These are phyloP conservation scores for Ormyrus rosae DNA, from an alignment of 2,888 invertebrate species.

Conservation along the genomic window DNA sequence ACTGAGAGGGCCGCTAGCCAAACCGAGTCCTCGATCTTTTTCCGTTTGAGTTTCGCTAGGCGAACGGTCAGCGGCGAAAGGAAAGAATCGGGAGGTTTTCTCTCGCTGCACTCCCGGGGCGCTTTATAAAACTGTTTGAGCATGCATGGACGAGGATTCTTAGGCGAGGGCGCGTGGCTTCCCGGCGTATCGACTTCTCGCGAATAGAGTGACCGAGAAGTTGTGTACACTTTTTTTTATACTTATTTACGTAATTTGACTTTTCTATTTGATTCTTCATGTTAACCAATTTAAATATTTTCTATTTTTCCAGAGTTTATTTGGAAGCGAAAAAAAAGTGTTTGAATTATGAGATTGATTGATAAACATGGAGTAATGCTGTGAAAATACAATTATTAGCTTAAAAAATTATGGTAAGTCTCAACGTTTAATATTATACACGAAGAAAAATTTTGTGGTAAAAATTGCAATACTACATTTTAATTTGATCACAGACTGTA, in stretches of 20 bases:
- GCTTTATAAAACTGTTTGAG: slow-evolving; percentile 43
- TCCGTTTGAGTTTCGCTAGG: slow-evolving; percentile 15
- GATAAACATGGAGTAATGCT: too few species aligned
- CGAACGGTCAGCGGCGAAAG: slow-evolving; percentile 20
- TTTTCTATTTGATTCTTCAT: neutral
- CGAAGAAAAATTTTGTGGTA: too few species aligned
- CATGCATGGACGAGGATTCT: slow-evolving; percentile 45
- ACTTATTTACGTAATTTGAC: neutral
- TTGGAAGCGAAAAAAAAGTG: too few species aligned
- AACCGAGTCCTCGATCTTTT: slow-evolving; percentile 37
- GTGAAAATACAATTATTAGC: too few species aligned
- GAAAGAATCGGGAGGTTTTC: slow-evolving; percentile 1
- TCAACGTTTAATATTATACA: too few species aligned
- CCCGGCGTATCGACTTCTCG: slow-evolving; percentile 8
- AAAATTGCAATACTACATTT: too few species aligned
- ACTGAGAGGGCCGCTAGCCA: slow-evolving; percentile 28
- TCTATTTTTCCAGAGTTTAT: too few species aligned
- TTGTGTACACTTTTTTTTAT: neutral
- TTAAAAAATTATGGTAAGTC: too few species aligned
- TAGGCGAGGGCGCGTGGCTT: slow-evolving; percentile 8
- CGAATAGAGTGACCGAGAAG: slow-evolving; percentile 25
- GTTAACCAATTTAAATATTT: too few species aligned
- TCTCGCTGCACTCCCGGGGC: slow-evolving; percentile 8
- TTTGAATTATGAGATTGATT: too few species aligned
- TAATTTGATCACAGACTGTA: too few species aligned